Conservation (phyloP, 1,140 invertebrate species). For the Dreissena polymorpha region DNA sequence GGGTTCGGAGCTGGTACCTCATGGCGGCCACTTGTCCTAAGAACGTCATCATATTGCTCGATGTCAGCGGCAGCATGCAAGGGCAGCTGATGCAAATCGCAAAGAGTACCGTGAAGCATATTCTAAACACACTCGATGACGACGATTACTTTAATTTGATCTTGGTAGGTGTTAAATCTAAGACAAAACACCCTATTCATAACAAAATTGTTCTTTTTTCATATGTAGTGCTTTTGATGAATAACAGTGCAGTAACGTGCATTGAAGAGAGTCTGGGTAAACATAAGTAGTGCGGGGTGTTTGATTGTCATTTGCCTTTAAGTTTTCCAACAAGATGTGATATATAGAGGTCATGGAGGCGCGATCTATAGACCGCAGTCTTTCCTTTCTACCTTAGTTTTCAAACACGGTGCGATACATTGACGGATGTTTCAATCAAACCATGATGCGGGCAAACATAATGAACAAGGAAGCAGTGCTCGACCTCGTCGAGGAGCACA, state of each 20-base stretch:
- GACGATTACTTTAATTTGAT: conserved; percentile 98
- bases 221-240: not conserved
- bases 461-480: conserved; percentile 87
- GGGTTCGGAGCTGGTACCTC: conserved; percentile 86
- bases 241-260: not conserved
- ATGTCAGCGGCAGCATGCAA: conserved; percentile 98
- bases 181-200: not conserved
- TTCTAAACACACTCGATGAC: conserved; percentile 97
- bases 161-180: conserved; percentile 78
- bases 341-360: too few relatives aligned
- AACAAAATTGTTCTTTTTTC: not conserved
- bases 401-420: conserved; percentile 74
- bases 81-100: conserved; percentile 96
- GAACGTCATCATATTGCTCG: conserved; percentile 97
- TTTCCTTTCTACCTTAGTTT: conserved; percentile 64
- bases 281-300: too few relatives aligned
- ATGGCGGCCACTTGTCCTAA: conserved; percentile 98
- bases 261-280: too few relatives aligned
- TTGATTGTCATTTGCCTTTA: too few relatives aligned
- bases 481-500: conserved; percentile 53
- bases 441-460: conserved; percentile 91
- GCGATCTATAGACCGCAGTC: too few relatives aligned
- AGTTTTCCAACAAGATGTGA: too few relatives aligned
- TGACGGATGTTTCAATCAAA: conserved; percentile 88
- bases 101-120: conserved; percentile 92